phyloP scores from a whole-genome alignment of 2,888 invertebrate species.

The Lasioglossum vierecki region DNA sequence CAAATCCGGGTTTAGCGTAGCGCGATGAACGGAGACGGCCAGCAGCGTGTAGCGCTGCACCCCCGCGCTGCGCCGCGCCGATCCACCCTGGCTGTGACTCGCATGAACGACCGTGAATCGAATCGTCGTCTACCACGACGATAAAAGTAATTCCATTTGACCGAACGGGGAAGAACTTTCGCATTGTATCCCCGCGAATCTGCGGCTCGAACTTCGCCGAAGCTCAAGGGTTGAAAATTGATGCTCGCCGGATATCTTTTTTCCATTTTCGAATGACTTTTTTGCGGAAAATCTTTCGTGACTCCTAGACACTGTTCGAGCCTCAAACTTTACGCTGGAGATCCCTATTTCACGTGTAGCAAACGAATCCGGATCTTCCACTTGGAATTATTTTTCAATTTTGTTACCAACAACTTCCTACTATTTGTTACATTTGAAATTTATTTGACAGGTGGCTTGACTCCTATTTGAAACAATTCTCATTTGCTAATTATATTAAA shows the following conservation, averaged over 20 bases:
- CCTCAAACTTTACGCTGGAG: neutral
- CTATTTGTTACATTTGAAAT: no score
- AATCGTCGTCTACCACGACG: slow-evolving; percentile 73
- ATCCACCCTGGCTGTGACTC: slow-evolving; percentile 66
- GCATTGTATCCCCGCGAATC: slow-evolving; percentile 42
- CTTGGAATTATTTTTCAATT: no score
- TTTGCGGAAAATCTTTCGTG: no score
- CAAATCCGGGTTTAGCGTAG: slow-evolving; percentile 73
- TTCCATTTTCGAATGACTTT: neutral
- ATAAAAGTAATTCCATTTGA: slow-evolving; percentile 69
- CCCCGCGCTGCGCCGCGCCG: slow-evolving; percentile 27
- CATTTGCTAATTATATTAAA: no score
- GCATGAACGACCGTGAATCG: slow-evolving; percentile 77
- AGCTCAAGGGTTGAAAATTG: slow-evolving; percentile 49
- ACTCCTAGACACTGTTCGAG: neutral
- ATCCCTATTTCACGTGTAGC: no score
- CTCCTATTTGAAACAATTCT: no score
- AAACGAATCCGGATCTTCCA: no score
- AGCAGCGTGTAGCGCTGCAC: slow-evolving; percentile 16
- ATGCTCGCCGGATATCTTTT: neutral
- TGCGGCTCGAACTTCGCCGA: slow-evolving; percentile 35
- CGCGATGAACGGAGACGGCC: slow-evolving; percentile 26
- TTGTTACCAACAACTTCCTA: no score
- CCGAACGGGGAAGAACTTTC: slow-evolving; percentile 58
- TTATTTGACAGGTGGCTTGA: no score